Evolutionary conservation across 1,140 invertebrate species (phyloP).

Genomic region (Halictus rubicundus): DNA sequence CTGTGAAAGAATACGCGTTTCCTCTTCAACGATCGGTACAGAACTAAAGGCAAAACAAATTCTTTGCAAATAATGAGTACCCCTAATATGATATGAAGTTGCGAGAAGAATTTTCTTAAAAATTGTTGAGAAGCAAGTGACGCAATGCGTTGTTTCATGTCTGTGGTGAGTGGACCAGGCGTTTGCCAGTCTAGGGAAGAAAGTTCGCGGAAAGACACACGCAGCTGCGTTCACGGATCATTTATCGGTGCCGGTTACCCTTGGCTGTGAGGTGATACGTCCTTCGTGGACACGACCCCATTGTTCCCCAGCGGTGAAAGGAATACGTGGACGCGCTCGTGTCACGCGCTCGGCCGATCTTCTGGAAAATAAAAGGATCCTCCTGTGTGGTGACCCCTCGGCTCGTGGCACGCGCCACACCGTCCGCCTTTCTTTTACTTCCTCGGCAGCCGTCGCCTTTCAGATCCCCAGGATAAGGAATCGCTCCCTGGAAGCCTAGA

Average conservation of each 20-base stretch:
- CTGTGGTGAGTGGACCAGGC: background rate
- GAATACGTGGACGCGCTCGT: conserved; percentile 51
- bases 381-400: conserved; percentile 25
- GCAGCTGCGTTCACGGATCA: conserved; percentile 70
- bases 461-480: conserved; percentile 47
- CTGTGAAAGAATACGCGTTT: too few relatives aligned
- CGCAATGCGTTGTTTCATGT: too few relatives aligned
- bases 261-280: conserved; percentile 54
- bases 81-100: too few relatives aligned
- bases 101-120: too few relatives aligned
- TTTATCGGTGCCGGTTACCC: conserved; percentile 63
- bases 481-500: conserved; percentile 12
- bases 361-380: conserved; percentile 50
- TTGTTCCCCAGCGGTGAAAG: conserved; percentile 47
- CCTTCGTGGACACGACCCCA: conserved; percentile 41
- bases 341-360: conserved; percentile 43
- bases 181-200: background rate
- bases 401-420: conserved; percentile 50
- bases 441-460: conserved; percentile 30
- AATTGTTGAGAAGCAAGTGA: too few relatives aligned
- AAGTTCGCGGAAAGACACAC: conserved; percentile 43
- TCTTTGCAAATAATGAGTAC: too few relatives aligned
- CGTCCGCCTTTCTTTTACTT: conserved; percentile 28
- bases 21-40: too few relatives aligned
- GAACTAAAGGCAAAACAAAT: too few relatives aligned